A percentile compares a stretch with the other conserved stretches of the same genome.
These are phyloP conservation scores for Ceratina japonica DNA, from an alignment of 1,140 invertebrate genomes.

Conservation along the genomic window DNA sequence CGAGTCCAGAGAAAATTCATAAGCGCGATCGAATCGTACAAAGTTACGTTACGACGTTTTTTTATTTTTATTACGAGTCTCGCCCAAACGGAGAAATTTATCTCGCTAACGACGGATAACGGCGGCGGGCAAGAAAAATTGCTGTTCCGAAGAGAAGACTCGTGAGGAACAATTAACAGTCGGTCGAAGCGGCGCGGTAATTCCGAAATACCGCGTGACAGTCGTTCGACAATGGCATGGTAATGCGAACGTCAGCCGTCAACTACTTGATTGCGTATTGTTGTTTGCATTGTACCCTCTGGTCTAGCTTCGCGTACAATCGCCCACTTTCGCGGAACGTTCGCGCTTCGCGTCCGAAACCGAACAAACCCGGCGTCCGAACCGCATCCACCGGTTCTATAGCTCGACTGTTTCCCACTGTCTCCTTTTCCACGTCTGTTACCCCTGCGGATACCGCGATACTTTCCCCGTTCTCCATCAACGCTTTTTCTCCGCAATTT, in stretches of 20 bases:
- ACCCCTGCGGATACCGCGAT: too few species aligned
- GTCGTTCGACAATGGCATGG: constrained; percentile 12
- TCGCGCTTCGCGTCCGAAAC: background rate
- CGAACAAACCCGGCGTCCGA: background rate
- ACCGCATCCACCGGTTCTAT: background rate
- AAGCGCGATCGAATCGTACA: too few species aligned
- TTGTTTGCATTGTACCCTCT: constrained; percentile 12
- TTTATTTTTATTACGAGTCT: too few species aligned
- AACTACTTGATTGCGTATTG: constrained; percentile 24
- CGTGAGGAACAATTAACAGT: background rate
- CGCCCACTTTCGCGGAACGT: background rate
- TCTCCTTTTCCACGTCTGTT: background rate
- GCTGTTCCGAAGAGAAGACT: background rate
- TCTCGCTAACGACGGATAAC: too few species aligned
- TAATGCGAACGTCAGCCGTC: constrained; percentile 11
- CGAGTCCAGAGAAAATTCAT: too few species aligned
- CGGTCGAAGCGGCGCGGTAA: constrained; percentile 4
- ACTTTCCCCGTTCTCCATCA: too few species aligned
- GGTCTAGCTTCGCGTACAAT: background rate
- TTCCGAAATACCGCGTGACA: constrained; percentile 6
- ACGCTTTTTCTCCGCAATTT: background rate
- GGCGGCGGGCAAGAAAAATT: too few species aligned
- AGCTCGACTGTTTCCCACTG: too few species aligned
- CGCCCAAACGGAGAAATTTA: too few species aligned
- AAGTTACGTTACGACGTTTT: too few species aligned